Percentiles rank a stretch among this genome's conserved stretches.
phyloP scores from a whole-genome alignment of 2,113 vertebrate species.

The Hiodon alosoides region DNA sequence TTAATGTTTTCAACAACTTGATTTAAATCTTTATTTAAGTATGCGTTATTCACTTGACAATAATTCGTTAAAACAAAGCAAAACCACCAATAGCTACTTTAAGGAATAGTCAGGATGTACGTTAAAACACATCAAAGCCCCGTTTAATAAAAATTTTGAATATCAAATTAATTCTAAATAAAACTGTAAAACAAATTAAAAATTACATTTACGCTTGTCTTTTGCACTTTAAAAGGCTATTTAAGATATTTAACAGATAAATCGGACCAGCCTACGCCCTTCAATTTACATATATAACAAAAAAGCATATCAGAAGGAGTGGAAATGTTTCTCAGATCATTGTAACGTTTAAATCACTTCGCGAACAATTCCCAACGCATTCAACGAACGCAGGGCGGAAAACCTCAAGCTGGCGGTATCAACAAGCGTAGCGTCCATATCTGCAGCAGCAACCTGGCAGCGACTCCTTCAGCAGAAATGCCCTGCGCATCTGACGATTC shows the following conservation, averaged over 20 bases:
- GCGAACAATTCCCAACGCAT: background rate
- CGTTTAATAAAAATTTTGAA: background rate
- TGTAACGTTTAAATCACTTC: background rate
- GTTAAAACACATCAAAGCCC: too few species aligned
- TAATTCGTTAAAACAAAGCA: too few species aligned
- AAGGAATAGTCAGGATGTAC: too few species aligned
- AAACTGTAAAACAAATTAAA: background rate
- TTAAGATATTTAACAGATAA: background rate
- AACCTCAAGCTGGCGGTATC: conserved; percentile 13
- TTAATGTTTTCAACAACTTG: too few species aligned
- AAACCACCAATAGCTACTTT: too few species aligned
- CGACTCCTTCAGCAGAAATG: background rate
- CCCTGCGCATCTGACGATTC: background rate
- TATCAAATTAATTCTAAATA: background rate
- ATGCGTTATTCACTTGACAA: too few species aligned
- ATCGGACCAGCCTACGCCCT: conserved; percentile 1
- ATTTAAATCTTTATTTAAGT: too few species aligned
- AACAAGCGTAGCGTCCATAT: conserved; percentile 8
- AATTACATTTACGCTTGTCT: background rate
- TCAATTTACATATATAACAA: background rate
- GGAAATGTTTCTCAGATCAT: background rate
- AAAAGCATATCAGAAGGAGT: background rate
- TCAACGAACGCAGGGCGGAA: background rate
- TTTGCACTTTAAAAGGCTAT: background rate
- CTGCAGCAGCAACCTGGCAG: background rate